Conservation (phyloP, 2,113 vertebrate genomes). For the Meriones unguiculatus region DNA sequence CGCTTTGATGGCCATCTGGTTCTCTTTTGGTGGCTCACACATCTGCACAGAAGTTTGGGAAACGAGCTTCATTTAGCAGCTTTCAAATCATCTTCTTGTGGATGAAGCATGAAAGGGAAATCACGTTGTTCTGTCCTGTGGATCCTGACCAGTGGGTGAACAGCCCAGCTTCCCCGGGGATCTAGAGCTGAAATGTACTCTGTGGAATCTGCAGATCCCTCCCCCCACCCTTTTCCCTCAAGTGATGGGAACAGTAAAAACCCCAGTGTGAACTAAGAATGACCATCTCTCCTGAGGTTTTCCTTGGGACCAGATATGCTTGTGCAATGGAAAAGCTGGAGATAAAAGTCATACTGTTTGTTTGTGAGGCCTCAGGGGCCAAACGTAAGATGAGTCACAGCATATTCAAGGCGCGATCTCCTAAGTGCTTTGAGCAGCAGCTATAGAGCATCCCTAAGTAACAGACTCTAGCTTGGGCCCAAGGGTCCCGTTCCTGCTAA, state of each 20-base stretch:
- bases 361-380: slow-evolving; percentile 35
- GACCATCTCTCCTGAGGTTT: slow-evolving; percentile 27
- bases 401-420: neutral
- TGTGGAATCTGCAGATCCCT: slow-evolving; percentile 78
- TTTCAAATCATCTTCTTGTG: slow-evolving; percentile 82
- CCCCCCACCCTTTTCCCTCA: slow-evolving; percentile 9
- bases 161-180: slow-evolving; percentile 57
- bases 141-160: slow-evolving; percentile 70
- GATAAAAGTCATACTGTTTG: slow-evolving; percentile 57
- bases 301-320: slow-evolving; percentile 50
- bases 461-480: neutral
- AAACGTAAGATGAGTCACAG: neutral
- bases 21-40: slow-evolving; percentile 84
- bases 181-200: slow-evolving; percentile 60
- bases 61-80: slow-evolving; percentile 82
- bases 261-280: slow-evolving; percentile 9
- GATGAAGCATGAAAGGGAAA: slow-evolving; percentile 74
- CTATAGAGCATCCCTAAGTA: neutral
- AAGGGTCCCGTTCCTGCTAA: neutral
- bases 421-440: neutral
- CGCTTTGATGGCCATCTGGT: slow-evolving; percentile 79
- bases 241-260: neutral
- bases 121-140: slow-evolving; percentile 10
- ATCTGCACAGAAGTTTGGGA: slow-evolving; percentile 85
- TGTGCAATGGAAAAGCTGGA: neutral